A percentile compares a stretch with the other conserved stretches of the same genome.
Evolutionary conservation across 2,888 invertebrate species (phyloP).

Genomic region (Aethes cnicana): DNA sequence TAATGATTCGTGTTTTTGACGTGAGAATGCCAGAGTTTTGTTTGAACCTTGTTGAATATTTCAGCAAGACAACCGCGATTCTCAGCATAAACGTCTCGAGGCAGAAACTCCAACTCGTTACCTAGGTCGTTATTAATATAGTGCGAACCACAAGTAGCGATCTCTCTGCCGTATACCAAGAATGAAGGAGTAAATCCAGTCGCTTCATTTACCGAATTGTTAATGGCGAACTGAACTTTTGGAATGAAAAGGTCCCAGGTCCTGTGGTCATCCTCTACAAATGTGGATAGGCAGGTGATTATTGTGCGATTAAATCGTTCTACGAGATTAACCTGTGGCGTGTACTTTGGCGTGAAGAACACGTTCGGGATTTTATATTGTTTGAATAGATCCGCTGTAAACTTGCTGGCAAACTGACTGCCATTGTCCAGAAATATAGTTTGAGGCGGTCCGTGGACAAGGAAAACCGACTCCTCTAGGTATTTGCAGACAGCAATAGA

Average conservation of each 20-base stretch:
- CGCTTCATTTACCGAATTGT: too few relatives aligned
- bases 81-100: too few relatives aligned
- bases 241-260: slow-evolving; percentile 8
- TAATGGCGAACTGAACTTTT: slow-evolving; percentile 22
- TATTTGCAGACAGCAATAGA: neutral
- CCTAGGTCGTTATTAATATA: too few relatives aligned
- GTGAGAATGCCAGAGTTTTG: too few relatives aligned
- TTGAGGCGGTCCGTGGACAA: slow-evolving; percentile 31
- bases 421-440: slow-evolving; percentile 20
- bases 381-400: slow-evolving; percentile 10
- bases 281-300: slow-evolving; percentile 19
- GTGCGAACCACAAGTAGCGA: too few relatives aligned
- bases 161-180: too few relatives aligned
- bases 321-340: slow-evolving; percentile 29
- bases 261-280: too few relatives aligned
- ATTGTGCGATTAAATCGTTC: slow-evolving; percentile 36
- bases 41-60: too few relatives aligned
- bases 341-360: slow-evolving; percentile 31
- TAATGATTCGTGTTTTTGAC: too few relatives aligned
- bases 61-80: too few relatives aligned
- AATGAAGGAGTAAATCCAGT: too few relatives aligned
- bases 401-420: slow-evolving; percentile 29
- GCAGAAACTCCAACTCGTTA: too few relatives aligned
- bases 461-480: slow-evolving; percentile 31
- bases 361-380: slow-evolving; percentile 32